Base-by-base conservation (phyloP, 2,888 invertebrate genomes). In the Dysmachus trigonus region DNA sequence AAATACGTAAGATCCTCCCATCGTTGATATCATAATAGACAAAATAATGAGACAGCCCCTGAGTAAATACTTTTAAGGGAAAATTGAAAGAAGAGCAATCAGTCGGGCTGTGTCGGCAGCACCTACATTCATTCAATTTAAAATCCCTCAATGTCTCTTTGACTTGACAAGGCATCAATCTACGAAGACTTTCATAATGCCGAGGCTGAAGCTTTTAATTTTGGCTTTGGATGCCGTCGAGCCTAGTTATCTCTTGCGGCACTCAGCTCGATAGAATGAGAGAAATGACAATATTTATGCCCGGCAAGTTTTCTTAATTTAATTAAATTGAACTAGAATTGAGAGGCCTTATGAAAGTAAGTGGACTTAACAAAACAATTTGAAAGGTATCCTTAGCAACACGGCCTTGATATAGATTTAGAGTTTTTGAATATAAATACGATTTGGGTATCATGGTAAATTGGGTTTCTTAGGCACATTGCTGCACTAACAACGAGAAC, bases 91-190 rank as follows among this genome's bases (percentile, higher is more conserved):
- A 81, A 62, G 81, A 81, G 81, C 81, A 81, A 81, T 81, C 81
- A 81, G 53, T 53, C 62, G 27, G 3, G 27, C 62, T 62, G 62
- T 27, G 27, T 22, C 53, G n/a, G 53, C 31, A 53, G 81, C 53
- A 81, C 53, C 33, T 62, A 81, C 81, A 81, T 81, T 81, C 81
- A 81, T 81, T 81, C 81, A 81, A 81, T 81, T 81, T 81, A 81
- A 81, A 81, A 81, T 81, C 81, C 81, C 53, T 81, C 81, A 81
- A 81, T 81, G 81, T 81, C 81, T 81, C 81, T n/a, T 62, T 81
- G 62, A 81, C 53, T 81, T 81, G 81, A 81, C 81, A 81, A 81
- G 81, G 62, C 81, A 81, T 81, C 81, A 81, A 81, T 81, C 81
- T 62, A 81, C 51, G 22, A 51, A 41, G 53, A 62, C 53, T 30